A percentile compares a stretch with the other conserved stretches of the same genome.
phyloP scores from a whole-genome alignment of 2,113 vertebrate species.

The Pygathrix nemaeus region DNA sequence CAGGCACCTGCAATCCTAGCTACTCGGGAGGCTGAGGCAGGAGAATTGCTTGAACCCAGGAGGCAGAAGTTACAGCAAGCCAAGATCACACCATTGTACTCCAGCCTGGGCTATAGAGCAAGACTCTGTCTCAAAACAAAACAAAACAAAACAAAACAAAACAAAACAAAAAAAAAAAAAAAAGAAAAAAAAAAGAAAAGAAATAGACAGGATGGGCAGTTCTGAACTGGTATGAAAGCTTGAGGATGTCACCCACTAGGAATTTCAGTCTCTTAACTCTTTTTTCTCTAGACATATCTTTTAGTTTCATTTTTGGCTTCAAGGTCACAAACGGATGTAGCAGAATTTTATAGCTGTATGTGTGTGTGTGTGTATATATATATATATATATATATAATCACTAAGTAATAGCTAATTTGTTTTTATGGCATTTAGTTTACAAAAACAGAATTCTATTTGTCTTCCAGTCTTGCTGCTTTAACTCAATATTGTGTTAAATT shows the following conservation, averaged over 20 bases:
- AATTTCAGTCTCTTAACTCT: background rate
- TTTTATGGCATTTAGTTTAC: background rate
- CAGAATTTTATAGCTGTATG: background rate
- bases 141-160: no score
- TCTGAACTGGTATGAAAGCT: background rate
- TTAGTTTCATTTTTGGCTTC: background rate
- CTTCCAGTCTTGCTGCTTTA: background rate
- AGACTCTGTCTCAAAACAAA: no score
- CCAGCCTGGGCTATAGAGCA: no score
- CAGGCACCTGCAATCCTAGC: no score
- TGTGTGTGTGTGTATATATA: no score
- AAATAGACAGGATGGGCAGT: background rate
- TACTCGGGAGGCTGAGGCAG: no score
- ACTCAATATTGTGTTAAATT: background rate
- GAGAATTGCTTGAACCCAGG: no score
- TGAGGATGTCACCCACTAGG: background rate
- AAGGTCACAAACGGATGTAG: background rate
- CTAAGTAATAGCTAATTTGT: background rate
- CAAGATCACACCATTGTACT: no score
- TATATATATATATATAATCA: no score
- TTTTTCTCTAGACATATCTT: background rate
- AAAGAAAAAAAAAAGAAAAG: no score
- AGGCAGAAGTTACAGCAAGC: no score
- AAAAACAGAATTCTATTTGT: background rate
- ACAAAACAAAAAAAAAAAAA: no score